Conservation (phyloP, 2,113 vertebrate species). For the Corynorhinus townsendii region DNA sequence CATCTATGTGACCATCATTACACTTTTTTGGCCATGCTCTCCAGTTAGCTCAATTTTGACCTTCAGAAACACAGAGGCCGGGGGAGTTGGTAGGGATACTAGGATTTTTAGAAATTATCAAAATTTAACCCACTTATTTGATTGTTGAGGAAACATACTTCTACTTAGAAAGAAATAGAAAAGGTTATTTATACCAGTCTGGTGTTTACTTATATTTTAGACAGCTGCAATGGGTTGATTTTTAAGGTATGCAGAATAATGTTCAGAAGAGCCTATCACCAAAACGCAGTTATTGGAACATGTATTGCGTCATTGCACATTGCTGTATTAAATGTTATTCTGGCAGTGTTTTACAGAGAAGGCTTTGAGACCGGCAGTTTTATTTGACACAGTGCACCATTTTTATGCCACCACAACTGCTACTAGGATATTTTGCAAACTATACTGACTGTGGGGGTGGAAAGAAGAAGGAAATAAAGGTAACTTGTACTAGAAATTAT, state of each 20-base stretch:
- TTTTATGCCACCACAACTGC: not conserved
- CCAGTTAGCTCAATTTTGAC: not conserved
- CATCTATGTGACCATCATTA: not conserved
- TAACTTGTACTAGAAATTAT: not conserved
- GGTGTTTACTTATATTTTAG: not conserved
- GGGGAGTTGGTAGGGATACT: not conserved
- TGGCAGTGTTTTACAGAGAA: not conserved
- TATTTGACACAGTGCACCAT: not conserved
- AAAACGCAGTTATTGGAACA: not conserved
- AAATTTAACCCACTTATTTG: constrained; percentile 6
- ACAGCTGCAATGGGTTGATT: not conserved
- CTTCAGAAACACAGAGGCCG: not conserved
- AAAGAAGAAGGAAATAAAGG: not conserved
- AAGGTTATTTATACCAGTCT: not conserved
- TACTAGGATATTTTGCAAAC: not conserved
- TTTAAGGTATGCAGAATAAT: not conserved
- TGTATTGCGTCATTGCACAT: not conserved
- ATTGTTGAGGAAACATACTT: not conserved
- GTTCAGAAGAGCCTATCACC: not conserved
- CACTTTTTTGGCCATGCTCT: not conserved
- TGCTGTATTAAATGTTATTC: not conserved
- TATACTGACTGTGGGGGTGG: not conserved
- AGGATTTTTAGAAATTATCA: constrained; percentile 8
- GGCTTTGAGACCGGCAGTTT: not conserved
- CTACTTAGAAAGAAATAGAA: not conserved